A percentile compares a stretch with the other conserved stretches of the same genome.
Conservation (phyloP, 2,113 vertebrate species). For the Oryzias curvinotus region DNA sequence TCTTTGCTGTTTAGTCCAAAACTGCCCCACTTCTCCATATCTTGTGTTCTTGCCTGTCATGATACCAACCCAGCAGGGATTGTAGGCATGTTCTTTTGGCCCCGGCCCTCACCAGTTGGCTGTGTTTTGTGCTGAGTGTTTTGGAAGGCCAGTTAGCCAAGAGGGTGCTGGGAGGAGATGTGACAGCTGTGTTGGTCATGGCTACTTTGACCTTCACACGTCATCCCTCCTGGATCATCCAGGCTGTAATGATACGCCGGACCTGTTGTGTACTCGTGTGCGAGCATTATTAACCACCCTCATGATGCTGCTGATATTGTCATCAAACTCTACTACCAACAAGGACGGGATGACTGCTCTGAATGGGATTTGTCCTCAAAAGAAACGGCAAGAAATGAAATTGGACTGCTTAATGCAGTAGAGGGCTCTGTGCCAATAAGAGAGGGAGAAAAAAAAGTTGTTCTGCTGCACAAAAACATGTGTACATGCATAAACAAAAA, state of each 20-base stretch:
- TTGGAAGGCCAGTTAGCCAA: slow-evolving; percentile 66
- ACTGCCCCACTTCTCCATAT: slow-evolving; percentile 17
- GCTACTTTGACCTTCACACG: slow-evolving; percentile 78
- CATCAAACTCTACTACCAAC: slow-evolving; percentile 27
- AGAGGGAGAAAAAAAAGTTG: slow-evolving; percentile 52
- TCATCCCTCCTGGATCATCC: slow-evolving; percentile 72
- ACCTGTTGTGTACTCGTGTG: slow-evolving; percentile 49
- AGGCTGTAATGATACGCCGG: slow-evolving; percentile 65
- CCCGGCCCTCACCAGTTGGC: slow-evolving; percentile 51
- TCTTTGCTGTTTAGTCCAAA: slow-evolving; percentile 2
- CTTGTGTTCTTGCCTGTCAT: slow-evolving; percentile 20
- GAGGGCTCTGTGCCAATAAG: slow-evolving; percentile 63
- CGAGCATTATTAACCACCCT: slow-evolving; percentile 34
- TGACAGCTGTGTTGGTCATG: slow-evolving; percentile 76
- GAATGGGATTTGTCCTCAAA: slow-evolving; percentile 42
- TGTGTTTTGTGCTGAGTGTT: slow-evolving; percentile 60
- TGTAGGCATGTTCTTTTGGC: slow-evolving; percentile 46
- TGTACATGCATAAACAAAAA: slow-evolving; percentile 19
- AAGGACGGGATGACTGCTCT: slow-evolving; percentile 19
- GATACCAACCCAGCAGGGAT: slow-evolving; percentile 34
- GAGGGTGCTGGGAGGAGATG: slow-evolving; percentile 61
- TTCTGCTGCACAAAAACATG: slow-evolving; percentile 58
- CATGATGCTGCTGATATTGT: slow-evolving; percentile 37
- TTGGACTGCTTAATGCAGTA: slow-evolving; percentile 53
- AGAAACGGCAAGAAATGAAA: slow-evolving; percentile 56